Evolutionary conservation across 2,797 vertebrate genomes (phyloP).

Genomic region (Caiman crocodilus): DNA sequence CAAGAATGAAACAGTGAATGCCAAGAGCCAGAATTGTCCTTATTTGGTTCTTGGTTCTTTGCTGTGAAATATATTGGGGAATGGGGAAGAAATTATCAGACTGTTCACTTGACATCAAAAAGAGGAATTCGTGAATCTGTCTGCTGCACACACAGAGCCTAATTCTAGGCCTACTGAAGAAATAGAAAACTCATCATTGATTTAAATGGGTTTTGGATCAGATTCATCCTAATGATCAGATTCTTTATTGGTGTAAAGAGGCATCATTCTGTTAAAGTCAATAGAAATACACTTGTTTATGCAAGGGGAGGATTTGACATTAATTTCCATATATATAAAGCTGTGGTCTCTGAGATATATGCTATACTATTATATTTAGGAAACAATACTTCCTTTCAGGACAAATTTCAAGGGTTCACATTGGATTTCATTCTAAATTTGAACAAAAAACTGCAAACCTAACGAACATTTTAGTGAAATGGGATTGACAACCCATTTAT

Average conservation of each 20-base stretch:
- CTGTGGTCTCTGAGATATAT: neutral
- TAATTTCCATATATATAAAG: neutral
- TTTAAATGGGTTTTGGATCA: neutral
- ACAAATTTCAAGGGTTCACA: accelerated
- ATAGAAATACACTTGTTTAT: neutral
- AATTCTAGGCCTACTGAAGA: neutral
- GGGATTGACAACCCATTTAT: accelerated
- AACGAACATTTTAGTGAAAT: neutral
- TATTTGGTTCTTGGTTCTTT: slow-evolving; percentile 39
- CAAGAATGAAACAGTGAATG: slow-evolving; percentile 28
- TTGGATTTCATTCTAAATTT: neutral
- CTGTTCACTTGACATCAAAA: slow-evolving; percentile 34
- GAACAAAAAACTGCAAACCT: accelerated
- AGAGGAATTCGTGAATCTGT: neutral
- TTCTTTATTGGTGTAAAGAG: neutral
- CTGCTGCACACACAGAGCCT: neutral
- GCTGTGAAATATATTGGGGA: neutral
- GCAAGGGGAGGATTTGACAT: neutral
- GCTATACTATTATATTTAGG: neutral
- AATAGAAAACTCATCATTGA: neutral
- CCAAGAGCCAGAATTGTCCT: slow-evolving; percentile 42
- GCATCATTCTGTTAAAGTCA: neutral
- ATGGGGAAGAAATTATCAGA: slow-evolving; percentile 12
- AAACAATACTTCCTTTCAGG: neutral
- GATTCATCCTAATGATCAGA: neutral